Base-by-base conservation (phyloP, 2,113 vertebrate species). In the Platichthys stellatus region DNA sequence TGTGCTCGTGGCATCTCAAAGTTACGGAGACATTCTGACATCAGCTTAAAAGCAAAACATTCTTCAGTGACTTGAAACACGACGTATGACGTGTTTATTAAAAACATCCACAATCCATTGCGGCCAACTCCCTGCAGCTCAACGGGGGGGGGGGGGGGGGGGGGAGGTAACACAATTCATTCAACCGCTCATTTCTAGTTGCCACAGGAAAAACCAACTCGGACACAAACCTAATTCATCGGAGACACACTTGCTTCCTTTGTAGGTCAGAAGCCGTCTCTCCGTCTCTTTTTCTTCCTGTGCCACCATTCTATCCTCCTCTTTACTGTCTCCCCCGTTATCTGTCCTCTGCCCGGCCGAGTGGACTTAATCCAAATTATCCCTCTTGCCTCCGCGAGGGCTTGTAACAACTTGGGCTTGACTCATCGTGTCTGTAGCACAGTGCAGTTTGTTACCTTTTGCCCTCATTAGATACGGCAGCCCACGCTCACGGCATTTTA, bases 281-380 rank as follows among this genome's bases (percentile, higher is more conserved):
- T 49, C 43, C 2, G 14, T 40, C 51, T 15, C 20, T 23, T 23
- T 51, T 68, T 63, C 28, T 70, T 17, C 43, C 43, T 43, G 8
- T 61, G 21, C 21, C 38, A 40, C 23, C 20, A 24, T 49, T 49
- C 31, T 6, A 15, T 72, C 14, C 40, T 10, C 54, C 43, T 83
- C 51, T 56, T 26, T 45, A 20, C 57, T 0, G 4, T 43, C 49
- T 53, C 31, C 13, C 47, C 7, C 35, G 12, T 45, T 57, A 59
- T 24, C 6, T 20, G 24, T 72, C 63, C 59, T 69, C 73, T 72
- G 76, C 60, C 62, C 72, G 74, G 15, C 78, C 62, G 45, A 40
- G 57, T 54, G 71, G 0, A 26, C 21, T n/a, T 59, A 66, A 80
- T 86, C 23, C 78, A 74, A 74, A 76, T 71, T 0, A 65, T 64